These are phyloP conservation scores for Puma concolor DNA, from an alignment of 2,113 vertebrate genomes.

Conservation along the genomic window DNA sequence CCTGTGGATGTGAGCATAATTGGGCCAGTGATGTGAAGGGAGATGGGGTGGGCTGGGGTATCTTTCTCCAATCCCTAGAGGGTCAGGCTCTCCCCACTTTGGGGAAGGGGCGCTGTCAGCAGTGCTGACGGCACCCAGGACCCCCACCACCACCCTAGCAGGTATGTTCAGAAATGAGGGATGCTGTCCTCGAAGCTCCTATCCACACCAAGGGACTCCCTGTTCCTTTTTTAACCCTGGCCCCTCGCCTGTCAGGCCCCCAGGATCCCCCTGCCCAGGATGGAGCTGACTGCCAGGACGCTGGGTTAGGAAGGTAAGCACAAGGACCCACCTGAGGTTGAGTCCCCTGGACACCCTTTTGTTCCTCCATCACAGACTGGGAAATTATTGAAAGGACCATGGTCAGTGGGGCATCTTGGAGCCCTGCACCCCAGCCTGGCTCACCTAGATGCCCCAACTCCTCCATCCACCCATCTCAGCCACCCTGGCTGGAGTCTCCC, in stretches of 20 bases:
- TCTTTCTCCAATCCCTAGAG: background rate
- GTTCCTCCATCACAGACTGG: background rate
- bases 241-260: accelerated
- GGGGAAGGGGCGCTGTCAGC: background rate
- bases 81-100: background rate
- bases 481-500: background rate
- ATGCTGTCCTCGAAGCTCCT: background rate
- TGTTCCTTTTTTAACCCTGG: background rate
- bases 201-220: too few species aligned
- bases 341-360: background rate
- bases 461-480: background rate
- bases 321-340: background rate
- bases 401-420: background rate
- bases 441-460: background rate
- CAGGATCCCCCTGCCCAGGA: background rate
- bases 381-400: background rate
- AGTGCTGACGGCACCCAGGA: background rate
- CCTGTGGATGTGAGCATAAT: background rate
- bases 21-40: too few species aligned
- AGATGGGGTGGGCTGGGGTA: background rate
- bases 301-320: background rate
- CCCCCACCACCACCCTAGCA: accelerated
- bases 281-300: background rate
- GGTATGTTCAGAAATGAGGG: background rate
- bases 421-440: background rate